Conservation (phyloP, 2,113 vertebrate genomes). For the Rhynchomys soricoides region DNA sequence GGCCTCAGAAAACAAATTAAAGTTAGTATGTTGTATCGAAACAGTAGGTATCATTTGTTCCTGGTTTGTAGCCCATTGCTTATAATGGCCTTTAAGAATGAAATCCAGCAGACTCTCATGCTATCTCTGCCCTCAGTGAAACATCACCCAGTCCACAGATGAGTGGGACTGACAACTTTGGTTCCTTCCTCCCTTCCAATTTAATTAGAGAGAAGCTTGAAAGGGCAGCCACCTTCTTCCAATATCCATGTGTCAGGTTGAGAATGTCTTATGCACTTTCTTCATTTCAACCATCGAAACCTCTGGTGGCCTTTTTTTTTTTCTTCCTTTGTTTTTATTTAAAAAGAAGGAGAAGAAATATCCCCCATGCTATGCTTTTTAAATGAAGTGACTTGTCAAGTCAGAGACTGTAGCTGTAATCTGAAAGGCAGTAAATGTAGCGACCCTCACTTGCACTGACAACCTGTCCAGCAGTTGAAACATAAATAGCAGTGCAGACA, state of each 20-base stretch:
- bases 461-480: conserved; percentile 87
- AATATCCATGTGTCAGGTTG: conserved; percentile 5
- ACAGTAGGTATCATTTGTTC: not conserved
- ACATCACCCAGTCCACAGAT: not conserved
- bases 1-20: conserved; percentile 3
- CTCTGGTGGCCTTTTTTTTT: conserved; percentile 53
- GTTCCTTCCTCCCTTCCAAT: not conserved
- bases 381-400: conserved; percentile 89
- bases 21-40: not conserved
- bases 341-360: conserved; percentile 74
- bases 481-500: conserved; percentile 88
- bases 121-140: not conserved
- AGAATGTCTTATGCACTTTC: conserved; percentile 10
- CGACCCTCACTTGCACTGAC: conserved; percentile 85
- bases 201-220: conserved; percentile 44
- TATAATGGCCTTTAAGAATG: not conserved
- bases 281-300: conserved; percentile 65
- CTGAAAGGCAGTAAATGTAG: conserved; percentile 88
- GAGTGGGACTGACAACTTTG: not conserved
- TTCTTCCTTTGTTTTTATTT: conserved; percentile 74
- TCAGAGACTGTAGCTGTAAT: conserved; percentile 83
- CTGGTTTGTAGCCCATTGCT: not conserved
- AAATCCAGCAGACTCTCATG: not conserved
- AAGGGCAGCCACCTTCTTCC: accelerated
- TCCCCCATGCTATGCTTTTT: conserved; percentile 77